These are phyloP conservation scores for Enteromius argenteus DNA, from an alignment of 2,797 vertebrate species.

Conservation along the genomic window DNA sequence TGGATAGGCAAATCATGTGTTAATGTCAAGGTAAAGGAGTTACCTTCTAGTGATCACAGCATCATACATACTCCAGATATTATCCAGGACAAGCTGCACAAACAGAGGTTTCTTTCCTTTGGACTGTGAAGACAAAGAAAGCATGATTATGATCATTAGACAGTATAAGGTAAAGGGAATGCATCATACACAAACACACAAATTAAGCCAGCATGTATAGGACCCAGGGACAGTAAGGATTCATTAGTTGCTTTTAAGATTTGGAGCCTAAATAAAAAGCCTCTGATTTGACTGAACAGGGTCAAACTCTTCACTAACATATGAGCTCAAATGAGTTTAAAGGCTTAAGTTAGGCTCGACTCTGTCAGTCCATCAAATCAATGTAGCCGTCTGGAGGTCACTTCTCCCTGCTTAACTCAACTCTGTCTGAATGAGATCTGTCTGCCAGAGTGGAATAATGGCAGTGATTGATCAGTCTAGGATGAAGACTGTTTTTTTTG, in stretches of 20 bases:
- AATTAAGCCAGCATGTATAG: not conserved
- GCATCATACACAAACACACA: not conserved
- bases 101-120: constrained; percentile 97
- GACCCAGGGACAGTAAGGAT: not conserved
- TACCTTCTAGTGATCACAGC: constrained; percentile 89
- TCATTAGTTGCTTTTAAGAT: constrained; percentile 9
- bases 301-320: constrained; percentile 36
- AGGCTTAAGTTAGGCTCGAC: constrained; percentile 22
- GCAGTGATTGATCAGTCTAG: constrained; percentile 53
- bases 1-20: not conserved
- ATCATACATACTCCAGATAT: constrained; percentile 97
- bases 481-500: constrained; percentile 4
- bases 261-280: not conserved
- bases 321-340: constrained; percentile 27
- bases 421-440: constrained; percentile 38
- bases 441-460: constrained; percentile 41
- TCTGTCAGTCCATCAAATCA: constrained; percentile 15
- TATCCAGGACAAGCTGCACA: constrained; percentile 95
- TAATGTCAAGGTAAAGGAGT: not conserved
- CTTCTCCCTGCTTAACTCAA: constrained; percentile 10
- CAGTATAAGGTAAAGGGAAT: not conserved
- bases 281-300: constrained; percentile 35
- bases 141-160: not conserved
- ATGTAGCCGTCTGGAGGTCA: constrained; percentile 51
- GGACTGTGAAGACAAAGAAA: constrained; percentile 73